Evolutionary conservation across 1,140 invertebrate species (phyloP).

Genomic region (Hormaphis cornu): DNA sequence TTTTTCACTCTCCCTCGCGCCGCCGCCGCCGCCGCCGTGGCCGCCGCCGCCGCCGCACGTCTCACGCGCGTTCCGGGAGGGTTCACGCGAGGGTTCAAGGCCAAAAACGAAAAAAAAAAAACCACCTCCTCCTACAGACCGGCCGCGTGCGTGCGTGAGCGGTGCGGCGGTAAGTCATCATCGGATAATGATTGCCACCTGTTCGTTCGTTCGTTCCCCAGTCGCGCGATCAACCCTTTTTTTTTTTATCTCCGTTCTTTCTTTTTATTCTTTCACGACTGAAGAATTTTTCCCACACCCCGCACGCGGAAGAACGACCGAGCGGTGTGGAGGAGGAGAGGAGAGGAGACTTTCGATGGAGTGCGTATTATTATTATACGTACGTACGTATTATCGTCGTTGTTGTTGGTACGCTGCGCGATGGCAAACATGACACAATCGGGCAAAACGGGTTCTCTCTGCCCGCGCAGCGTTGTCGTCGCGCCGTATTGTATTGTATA

Average conservation of each 20-base stretch:
- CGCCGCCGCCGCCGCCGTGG: too few relatives aligned
- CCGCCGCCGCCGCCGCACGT: neutral
- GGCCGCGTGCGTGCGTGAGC: neutral
- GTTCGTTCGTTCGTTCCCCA: slow-evolving; percentile 28
- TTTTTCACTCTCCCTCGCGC: too few relatives aligned
- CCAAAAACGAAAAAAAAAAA: slow-evolving; percentile 21
- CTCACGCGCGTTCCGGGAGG: neutral
- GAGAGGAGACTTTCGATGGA: slow-evolving; percentile 16
- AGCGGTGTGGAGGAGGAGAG: too few relatives aligned
- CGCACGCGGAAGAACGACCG: too few relatives aligned
- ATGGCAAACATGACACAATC: slow-evolving; percentile 32
- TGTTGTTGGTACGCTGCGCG: neutral
- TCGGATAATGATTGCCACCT: slow-evolving; percentile 32
- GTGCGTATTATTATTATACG: slow-evolving; percentile 5
- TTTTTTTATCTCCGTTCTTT: too few relatives aligned
- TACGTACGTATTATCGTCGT: neutral
- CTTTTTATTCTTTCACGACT: too few relatives aligned
- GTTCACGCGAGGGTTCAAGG: slow-evolving; percentile 31
- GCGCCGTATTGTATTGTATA: too few relatives aligned
- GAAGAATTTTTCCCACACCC: slow-evolving; percentile 32
- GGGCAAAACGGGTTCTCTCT: slow-evolving; percentile 27
- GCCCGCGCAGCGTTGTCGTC: too few relatives aligned
- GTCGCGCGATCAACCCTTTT: slow-evolving; percentile 32
- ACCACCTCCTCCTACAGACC: too few relatives aligned
- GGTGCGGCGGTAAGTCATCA: slow-evolving; percentile 23